Conservation (phyloP, 1,140 invertebrate species). For the Trissolcus basalis region DNA sequence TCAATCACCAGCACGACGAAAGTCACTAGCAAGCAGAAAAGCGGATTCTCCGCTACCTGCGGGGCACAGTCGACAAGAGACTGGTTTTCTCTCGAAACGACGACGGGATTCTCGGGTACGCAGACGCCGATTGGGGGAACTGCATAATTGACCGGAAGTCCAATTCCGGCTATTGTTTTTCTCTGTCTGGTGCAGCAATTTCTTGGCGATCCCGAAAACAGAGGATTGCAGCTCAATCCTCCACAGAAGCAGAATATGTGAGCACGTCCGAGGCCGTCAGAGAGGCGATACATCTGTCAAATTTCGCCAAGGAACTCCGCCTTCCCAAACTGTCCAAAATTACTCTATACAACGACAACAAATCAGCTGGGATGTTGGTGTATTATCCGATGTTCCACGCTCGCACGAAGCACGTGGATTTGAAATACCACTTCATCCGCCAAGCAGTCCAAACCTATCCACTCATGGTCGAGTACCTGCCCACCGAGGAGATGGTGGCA, state of each 20-base stretch:
- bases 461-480: not conserved
- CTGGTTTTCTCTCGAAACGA: slow-evolving; percentile 5
- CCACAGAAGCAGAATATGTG: slow-evolving; percentile 71
- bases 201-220: slow-evolving; percentile 55
- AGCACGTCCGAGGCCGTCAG: slow-evolving; percentile 57
- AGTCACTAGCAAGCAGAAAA: slow-evolving; percentile 66
- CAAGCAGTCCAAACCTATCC: slow-evolving; percentile 6
- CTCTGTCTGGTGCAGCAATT: slow-evolving; percentile 23
- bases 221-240: slow-evolving; percentile 58
- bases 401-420: too few relatives aligned
- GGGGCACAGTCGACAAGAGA: slow-evolving; percentile 52
- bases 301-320: slow-evolving; percentile 44
- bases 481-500: slow-evolving; percentile 1
- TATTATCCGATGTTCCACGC: too few relatives aligned
- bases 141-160: slow-evolving; percentile 54
- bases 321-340: not conserved
- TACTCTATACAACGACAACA: not conserved
- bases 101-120: slow-evolving; percentile 20
- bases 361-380: too few relatives aligned
- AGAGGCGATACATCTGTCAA: slow-evolving; percentile 37
- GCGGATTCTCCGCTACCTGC: slow-evolving; percentile 67
- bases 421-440: not conserved
- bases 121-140: slow-evolving; percentile 62
- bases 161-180: slow-evolving; percentile 43
- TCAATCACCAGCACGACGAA: slow-evolving; percentile 45